A percentile compares a stretch with the other conserved stretches of the same genome.
These are phyloP conservation scores for Onchidella celtica DNA, from an alignment of 2,888 invertebrate species.

Conservation along the genomic window DNA sequence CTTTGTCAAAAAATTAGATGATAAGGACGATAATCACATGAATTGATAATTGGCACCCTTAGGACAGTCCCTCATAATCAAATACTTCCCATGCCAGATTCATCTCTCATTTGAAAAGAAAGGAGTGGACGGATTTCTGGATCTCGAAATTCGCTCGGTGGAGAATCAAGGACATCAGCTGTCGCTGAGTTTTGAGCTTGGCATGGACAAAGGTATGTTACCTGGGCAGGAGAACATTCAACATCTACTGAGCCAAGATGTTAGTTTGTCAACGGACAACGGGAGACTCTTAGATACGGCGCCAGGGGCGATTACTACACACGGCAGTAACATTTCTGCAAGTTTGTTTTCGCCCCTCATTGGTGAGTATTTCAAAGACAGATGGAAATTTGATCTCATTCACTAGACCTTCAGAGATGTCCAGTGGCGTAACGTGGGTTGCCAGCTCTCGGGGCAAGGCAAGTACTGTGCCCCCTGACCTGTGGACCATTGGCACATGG, in stretches of 20 bases:
- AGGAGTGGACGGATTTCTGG: background rate
- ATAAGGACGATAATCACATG: no score
- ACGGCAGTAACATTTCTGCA: background rate
- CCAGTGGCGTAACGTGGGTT: no score
- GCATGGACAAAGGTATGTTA: conserved; percentile 11
- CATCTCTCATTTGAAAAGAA: conserved; percentile 6
- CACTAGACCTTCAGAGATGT: no score
- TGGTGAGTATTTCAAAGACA: conserved; percentile 35
- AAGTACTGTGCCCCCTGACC: no score
- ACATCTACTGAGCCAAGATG: background rate
- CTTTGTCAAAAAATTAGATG: no score
- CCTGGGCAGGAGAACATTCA: background rate
- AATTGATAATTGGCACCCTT: no score
- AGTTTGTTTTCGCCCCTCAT: conserved; percentile 27
- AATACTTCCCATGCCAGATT: conserved; percentile 34
- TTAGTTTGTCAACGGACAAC: conserved; percentile 9
- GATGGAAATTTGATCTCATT: no score
- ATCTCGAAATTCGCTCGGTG: conserved; percentile 28
- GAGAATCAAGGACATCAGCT: conserved; percentile 15
- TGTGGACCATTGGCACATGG: no score
- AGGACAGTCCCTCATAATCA: no score
- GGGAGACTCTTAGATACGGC: background rate
- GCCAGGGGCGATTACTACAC: background rate
- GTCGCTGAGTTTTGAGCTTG: conserved; percentile 26
- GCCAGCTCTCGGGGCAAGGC: no score